Evolutionary conservation across 2,797 vertebrate species (phyloP).

Genomic region (Novumbra hubbsi): DNA sequence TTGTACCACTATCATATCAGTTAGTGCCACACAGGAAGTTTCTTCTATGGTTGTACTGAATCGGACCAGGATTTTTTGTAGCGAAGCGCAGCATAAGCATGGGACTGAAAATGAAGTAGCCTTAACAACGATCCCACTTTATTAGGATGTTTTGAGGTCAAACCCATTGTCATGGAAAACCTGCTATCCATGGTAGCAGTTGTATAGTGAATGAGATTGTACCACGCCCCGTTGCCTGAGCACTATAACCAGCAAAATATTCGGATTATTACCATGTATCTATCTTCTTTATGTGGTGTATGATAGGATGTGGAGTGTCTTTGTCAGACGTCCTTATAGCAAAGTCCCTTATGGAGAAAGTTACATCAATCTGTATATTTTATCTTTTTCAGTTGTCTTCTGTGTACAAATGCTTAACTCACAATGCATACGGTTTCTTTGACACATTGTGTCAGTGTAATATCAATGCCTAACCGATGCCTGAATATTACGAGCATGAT

Average conservation of each 20-base stretch:
- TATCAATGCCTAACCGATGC: constrained; percentile 21
- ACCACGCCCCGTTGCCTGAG: constrained; percentile 41
- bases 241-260: constrained; percentile 25
- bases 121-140: constrained; percentile 14
- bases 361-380: constrained; percentile 7
- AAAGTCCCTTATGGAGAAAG: background rate
- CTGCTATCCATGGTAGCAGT: constrained; percentile 37
- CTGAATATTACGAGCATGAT: constrained; percentile 25
- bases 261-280: constrained; percentile 10
- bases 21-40: constrained; percentile 12
- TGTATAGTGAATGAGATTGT: constrained; percentile 47
- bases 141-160: constrained; percentile 25
- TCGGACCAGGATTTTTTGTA: constrained; percentile 30
- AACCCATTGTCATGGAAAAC: constrained; percentile 14
- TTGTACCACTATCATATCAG: background rate
- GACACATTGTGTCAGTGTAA: constrained; percentile 16
- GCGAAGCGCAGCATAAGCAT: constrained; percentile 28
- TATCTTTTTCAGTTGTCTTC: constrained; percentile 12
- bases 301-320: background rate
- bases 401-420: constrained; percentile 24
- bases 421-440: background rate
- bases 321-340: constrained; percentile 6
- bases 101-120: constrained; percentile 12
- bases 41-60: constrained; percentile 22
- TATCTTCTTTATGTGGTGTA: constrained; percentile 1